Conservation (phyloP, 37 sponge, comb jelly and placozoan genomes). For the Diacarnus erythraeanus region DNA sequence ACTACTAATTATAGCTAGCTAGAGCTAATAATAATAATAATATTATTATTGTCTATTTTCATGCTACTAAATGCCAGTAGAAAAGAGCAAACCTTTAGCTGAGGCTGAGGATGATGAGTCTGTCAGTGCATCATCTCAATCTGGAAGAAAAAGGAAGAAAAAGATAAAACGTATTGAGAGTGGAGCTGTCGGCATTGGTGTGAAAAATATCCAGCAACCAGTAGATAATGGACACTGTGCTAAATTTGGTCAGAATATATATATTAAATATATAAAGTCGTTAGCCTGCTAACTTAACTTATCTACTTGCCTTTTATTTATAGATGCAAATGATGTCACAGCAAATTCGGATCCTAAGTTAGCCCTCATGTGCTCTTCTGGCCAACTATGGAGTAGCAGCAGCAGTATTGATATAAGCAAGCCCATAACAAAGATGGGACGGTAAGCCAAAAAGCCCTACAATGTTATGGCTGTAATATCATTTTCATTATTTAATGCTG, state of each 20-base stretch:
- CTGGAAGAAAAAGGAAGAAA: constrained; percentile 43
- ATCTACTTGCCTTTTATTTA: background rate
- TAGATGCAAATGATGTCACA: background rate
- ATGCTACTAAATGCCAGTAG: background rate
- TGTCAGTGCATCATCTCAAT: no score
- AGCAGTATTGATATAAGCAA: constrained; percentile 37
- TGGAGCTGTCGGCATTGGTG: background rate
- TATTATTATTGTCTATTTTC: no score
- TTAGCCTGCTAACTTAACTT: no score
- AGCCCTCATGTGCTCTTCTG: background rate
- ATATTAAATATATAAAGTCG: background rate
- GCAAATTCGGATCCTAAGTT: background rate
- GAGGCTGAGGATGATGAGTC: no score
- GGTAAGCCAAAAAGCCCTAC: constrained; percentile 5
- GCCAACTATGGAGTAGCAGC: constrained; percentile 33
- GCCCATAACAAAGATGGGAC: constrained; percentile 18
- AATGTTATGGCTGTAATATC: background rate
- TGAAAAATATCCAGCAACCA: background rate
- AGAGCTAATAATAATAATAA: background rate
- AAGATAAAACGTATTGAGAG: constrained; percentile 8
- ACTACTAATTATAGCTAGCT: background rate
- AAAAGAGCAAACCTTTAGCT: background rate
- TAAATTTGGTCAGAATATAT: background rate
- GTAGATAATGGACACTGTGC: background rate
- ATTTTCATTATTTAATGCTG: no score